Conservation (phyloP, 2,113 vertebrate genomes). For the Plectropomus leopardus region DNA sequence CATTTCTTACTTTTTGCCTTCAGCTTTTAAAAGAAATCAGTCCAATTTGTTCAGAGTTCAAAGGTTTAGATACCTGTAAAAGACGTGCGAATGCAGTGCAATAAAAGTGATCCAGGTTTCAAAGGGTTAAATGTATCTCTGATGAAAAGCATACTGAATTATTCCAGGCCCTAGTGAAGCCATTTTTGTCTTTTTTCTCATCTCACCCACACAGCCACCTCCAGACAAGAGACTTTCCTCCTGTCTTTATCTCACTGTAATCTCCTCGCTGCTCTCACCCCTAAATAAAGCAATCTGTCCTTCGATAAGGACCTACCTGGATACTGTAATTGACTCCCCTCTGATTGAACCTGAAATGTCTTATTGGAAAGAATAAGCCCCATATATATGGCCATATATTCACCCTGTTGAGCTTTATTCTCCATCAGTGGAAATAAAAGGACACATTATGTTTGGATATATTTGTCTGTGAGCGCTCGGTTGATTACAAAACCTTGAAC, state of each 20-base stretch:
- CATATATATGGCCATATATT: not conserved
- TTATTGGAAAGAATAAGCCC: constrained; percentile 25
- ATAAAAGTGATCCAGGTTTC: no score
- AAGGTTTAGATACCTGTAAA: no score
- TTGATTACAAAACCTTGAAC: not conserved
- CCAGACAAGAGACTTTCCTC: constrained; percentile 22
- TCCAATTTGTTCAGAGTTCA: no score
- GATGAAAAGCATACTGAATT: no score
- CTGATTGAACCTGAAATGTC: constrained; percentile 40
- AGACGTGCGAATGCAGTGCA: no score
- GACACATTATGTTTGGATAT: not conserved
- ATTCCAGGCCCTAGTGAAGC: not conserved
- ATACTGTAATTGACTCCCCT: constrained; percentile 52
- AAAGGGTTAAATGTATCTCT: no score
- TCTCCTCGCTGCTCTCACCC: constrained; percentile 47
- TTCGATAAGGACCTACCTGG: constrained; percentile 39
- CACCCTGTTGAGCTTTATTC: not conserved
- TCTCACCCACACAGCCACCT: constrained; percentile 36
- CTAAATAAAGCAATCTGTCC: constrained; percentile 57
- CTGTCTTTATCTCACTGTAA: constrained; percentile 51
- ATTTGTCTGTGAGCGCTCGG: not conserved
- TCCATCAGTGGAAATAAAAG: not conserved
- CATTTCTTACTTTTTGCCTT: no score
- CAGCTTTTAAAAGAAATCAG: no score
- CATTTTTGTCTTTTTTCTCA: constrained; percentile 11